Evolutionary conservation across 2,113 vertebrate species (phyloP).

Genomic region (Amazona vittata): DNA sequence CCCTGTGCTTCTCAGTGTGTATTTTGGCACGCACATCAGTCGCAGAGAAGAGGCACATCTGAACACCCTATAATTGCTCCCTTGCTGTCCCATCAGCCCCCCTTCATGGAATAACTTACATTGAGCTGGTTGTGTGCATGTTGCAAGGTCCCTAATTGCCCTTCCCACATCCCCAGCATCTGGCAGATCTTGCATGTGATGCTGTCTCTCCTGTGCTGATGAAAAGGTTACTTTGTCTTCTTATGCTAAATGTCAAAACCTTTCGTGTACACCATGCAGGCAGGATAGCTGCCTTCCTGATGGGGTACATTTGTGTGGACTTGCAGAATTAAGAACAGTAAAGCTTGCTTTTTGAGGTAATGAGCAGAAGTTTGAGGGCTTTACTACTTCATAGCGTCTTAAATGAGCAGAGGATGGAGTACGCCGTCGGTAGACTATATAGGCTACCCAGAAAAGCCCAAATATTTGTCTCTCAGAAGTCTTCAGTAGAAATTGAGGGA

Average conservation of each 20-base stretch:
- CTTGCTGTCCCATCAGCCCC: neutral
- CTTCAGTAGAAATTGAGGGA: neutral
- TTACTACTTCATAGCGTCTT: neutral
- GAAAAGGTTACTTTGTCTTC: neutral
- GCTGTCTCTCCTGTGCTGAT: accelerated
- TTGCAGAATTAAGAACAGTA: neutral
- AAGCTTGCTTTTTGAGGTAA: neutral
- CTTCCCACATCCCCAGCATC: accelerated
- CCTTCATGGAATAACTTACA: neutral
- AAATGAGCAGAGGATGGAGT: neutral
- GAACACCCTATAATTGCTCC: neutral
- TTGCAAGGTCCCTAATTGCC: neutral
- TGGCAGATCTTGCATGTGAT: neutral
- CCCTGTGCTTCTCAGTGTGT: neutral
- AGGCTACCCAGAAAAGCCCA: neutral
- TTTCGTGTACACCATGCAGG: accelerated
- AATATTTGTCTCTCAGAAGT: neutral
- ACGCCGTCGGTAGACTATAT: neutral
- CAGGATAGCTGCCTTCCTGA: neutral
- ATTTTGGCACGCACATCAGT: neutral
- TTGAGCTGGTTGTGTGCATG: neutral
- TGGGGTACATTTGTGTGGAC: neutral
- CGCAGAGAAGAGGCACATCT: neutral
- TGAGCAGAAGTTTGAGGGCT: neutral
- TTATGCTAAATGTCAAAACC: neutral